Percentiles rank a stretch among this genome's conserved stretches.
Evolutionary conservation across 2,888 invertebrate species (phyloP).

Genomic region (Epinotia ramella): DNA sequence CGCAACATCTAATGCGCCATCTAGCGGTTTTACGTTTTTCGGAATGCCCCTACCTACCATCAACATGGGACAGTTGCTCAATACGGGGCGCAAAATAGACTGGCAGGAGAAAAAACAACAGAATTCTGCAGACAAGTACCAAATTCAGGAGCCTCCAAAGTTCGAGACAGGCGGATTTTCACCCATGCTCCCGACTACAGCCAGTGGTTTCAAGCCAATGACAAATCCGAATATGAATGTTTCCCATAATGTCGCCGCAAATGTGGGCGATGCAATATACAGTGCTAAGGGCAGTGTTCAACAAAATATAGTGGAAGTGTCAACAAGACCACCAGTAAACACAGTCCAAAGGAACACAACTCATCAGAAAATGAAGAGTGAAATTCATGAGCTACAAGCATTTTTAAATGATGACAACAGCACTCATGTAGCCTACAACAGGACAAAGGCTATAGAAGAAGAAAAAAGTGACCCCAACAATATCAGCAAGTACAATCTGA

Average conservation of each 20-base stretch:
- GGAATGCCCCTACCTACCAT: conserved; percentile 92
- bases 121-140: conserved; percentile 70
- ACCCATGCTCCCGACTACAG: conserved; percentile 89
- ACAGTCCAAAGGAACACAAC: conserved; percentile 66
- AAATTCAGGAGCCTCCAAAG: conserved; percentile 82
- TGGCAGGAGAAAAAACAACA: conserved; percentile 72
- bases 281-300: conserved; percentile 59
- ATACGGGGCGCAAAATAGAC: conserved; percentile 77
- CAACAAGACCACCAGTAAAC: conserved; percentile 62
- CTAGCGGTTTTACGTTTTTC: conserved; percentile 91
- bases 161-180: conserved; percentile 91
- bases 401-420: conserved; percentile 74
- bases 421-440: conserved; percentile 76
- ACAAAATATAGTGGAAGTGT: conserved; percentile 57
- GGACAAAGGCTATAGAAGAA: conserved; percentile 77
- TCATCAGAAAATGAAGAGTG: conserved; percentile 75
- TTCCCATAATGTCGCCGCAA: conserved; percentile 57
- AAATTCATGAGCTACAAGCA: conserved; percentile 77
- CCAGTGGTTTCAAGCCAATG: conserved; percentile 90
- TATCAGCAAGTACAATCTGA: conserved; percentile 75
- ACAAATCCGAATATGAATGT: conserved; percentile 70
- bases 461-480: conserved; percentile 72
- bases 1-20: conserved; percentile 77
- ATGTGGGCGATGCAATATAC: conserved; percentile 56
- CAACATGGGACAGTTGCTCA: conserved; percentile 88